Evolutionary conservation across 2,797 vertebrate genomes (phyloP), one percentile per base, ranked within the genome.

Genomic region (Phataginus tricuspis): DNA sequence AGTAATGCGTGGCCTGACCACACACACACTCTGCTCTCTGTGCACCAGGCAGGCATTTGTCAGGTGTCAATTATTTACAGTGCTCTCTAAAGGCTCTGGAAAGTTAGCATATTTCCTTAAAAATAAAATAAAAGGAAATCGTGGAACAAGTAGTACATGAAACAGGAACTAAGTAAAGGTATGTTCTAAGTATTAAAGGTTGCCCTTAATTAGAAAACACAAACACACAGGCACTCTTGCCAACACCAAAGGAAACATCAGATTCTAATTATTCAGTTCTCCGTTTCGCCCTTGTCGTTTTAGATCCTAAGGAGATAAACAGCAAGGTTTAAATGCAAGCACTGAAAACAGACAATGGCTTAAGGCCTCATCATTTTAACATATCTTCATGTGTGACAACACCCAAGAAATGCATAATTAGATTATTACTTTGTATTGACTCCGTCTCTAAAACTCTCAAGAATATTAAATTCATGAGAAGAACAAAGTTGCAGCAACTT

Each of bases 41-140:
- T 63, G 85, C 55, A 37, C 19, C 23, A 27, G 49, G 57, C 66
- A 94, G 45, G 72, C 77, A 83, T 96, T 96, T 95, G 59, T 88
- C 77, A 94, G n/a, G 18, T 95, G 25, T 95, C 95, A 96, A 96
- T 96, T 90, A 97, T 96, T 96, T 96, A 97, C 45, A 82, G 49
- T 53, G 39, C 11, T 95, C 66, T 95, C 71, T 72, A 94, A 95
- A 94, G 86, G 68, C 77, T 95, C 91, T 84, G 71, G 21, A 91
- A 97, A 95, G 72, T 91, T 90, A 72, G 55, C 61, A 8, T 8
- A 71, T 72, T 94, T 68, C 59, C 49, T 89, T 90, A 89, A 61
- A 63, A 90, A 80, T 25, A 78, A 91, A 90, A 80, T 19, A 68
- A 53, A 85, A 90, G 45, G n/a, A 79, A 94, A 92, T 84, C 21